Evolutionary conservation across 2,888 invertebrate species (phyloP).

Genomic region (Nomada lathburiana): DNA sequence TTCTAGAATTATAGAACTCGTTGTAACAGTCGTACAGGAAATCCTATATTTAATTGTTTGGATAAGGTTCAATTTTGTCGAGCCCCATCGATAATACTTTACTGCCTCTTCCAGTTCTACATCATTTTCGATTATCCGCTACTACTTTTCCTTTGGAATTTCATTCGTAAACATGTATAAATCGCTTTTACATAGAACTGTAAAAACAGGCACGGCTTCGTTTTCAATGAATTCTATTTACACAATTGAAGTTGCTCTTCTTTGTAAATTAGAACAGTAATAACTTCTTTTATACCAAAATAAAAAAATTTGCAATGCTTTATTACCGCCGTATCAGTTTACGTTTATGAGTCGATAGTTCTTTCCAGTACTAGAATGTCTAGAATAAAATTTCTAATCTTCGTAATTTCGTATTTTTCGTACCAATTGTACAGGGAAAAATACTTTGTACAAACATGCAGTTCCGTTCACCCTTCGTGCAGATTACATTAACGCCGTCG

Average conservation of each 20-base stretch:
- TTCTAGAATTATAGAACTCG: constrained; percentile 23
- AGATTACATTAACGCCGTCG: constrained; percentile 30
- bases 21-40: neutral
- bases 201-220: neutral
- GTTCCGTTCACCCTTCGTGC: constrained; percentile 40
- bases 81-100: neutral
- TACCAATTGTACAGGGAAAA: constrained; percentile 31
- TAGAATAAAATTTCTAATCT: no score
- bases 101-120: neutral
- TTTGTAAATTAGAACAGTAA: no score
- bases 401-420: neutral
- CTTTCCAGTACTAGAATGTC: no score
- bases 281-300: no score
- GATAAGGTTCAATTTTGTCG: constrained; percentile 16
- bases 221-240: no score
- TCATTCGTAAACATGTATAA: neutral
- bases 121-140: neutral
- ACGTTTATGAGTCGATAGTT: no score
- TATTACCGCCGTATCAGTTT: no score
- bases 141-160: neutral
- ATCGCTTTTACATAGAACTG: neutral
- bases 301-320: no score
- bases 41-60: neutral
- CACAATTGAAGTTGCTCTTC: no score
- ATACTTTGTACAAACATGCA: constrained; percentile 40